Conservation (phyloP, 2,888 invertebrate genomes). For the Cheilosia grossa region DNA sequence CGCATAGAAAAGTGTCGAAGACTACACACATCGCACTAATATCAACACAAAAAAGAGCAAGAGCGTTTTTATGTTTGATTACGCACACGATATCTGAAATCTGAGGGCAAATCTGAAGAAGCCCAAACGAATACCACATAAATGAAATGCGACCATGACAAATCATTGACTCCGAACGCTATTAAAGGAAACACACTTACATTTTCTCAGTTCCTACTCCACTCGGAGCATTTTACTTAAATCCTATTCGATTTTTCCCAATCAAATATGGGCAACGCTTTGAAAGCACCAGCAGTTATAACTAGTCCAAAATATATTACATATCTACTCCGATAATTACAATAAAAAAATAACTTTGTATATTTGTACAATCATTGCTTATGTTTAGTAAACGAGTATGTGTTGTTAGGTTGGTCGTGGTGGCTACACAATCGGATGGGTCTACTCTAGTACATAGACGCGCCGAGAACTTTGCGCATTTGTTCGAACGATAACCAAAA, state of each 20-base stretch:
- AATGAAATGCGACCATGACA: neutral
- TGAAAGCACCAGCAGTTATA: conserved; percentile 33
- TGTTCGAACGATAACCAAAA: conserved; percentile 97
- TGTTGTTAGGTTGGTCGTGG: conserved; percentile 50
- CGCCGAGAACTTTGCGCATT: conserved; percentile 87
- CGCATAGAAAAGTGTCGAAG: too few relatives aligned
- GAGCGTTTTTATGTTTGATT: too few relatives aligned
- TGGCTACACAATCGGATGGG: conserved; percentile 21
- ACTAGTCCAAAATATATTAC: conserved; percentile 62
- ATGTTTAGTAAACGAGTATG: conserved; percentile 61
- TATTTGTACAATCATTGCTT: conserved; percentile 74
- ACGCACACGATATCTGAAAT: too few relatives aligned
- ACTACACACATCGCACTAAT: too few relatives aligned
- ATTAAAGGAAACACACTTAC: conserved; percentile 10
- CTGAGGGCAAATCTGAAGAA: too few relatives aligned
- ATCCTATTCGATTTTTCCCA: conserved; percentile 15
- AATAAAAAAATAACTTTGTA: conserved; percentile 69
- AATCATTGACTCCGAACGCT: neutral
- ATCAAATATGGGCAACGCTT: conserved; percentile 18
- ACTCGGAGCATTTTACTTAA: neutral
- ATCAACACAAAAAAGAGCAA: too few relatives aligned
- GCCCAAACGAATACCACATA: too few relatives aligned
- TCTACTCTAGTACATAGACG: conserved; percentile 78
- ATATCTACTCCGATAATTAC: conserved; percentile 53
- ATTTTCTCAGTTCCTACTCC: neutral